Percentiles rank a stretch among this genome's conserved stretches.
Evolutionary conservation across 2,113 vertebrate species (phyloP).

Genomic region (Dasyprocta punctata): DNA sequence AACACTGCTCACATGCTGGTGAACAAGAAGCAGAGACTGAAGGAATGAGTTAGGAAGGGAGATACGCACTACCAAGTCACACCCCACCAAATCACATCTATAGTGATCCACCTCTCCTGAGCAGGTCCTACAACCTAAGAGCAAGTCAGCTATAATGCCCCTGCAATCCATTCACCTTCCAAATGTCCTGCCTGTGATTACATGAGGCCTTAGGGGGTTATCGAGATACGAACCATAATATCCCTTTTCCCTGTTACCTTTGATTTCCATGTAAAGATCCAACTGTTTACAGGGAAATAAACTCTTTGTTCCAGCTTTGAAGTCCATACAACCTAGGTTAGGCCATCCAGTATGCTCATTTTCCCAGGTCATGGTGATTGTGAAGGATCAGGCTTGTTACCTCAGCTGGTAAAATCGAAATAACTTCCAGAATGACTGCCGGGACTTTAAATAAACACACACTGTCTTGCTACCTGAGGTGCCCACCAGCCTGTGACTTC

Average conservation of each 20-base stretch:
- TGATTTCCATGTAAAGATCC: not conserved
- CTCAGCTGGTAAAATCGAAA: not conserved
- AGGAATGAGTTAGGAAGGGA: not conserved
- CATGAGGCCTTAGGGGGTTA: not conserved
- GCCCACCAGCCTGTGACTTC: not conserved
- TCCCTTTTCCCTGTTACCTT: not conserved
- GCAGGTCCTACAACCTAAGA: not conserved
- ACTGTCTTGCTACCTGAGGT: not conserved
- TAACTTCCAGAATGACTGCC: not conserved
- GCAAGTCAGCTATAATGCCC: not conserved
- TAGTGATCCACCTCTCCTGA: not conserved
- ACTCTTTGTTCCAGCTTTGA: not conserved
- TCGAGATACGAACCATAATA: not conserved
- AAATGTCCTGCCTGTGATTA: not conserved
- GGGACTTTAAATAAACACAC: not conserved
- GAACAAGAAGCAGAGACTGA: not conserved
- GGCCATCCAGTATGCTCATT: not conserved
- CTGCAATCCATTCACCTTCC: not conserved
- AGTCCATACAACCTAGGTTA: not conserved
- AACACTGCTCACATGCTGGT: not conserved
- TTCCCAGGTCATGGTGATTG: not conserved
- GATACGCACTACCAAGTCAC: not conserved
- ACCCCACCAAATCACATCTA: not conserved
- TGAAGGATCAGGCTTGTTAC: not conserved
- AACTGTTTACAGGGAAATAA: not conserved